Base-by-base conservation (phyloP, 2,113 vertebrate genomes). In the Penelope pileata region DNA sequence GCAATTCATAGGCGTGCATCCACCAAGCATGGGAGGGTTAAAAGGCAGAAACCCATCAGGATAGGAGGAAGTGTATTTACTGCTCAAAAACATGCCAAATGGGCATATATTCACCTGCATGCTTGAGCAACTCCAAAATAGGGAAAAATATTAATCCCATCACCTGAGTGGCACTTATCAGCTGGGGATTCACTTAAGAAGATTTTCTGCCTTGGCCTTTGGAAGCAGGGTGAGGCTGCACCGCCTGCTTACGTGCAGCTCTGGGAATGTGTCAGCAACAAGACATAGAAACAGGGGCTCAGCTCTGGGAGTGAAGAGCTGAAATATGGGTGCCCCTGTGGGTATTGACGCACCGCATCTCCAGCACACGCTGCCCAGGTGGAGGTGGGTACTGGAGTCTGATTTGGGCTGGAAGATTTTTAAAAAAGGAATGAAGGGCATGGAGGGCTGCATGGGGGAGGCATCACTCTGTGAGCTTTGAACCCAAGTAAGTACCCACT, bases 191-290 rank as follows among this genome's bases (percentile, higher is more conserved):
- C 21, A 2, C 67, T 92, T 91, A 93, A 91, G 89, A 81, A 89
- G 85, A 91, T 96, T 97, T 96, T 94, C 81, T 83, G 45, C 60
- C 74, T 87, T 68, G 77, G 54, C 90, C 90, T 92, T 82, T 78
- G 62, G 51, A 42, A 73, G 82, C 63, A 17, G 51, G 51, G 54
- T 91, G 81, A 96, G 53, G 42, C 60, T 78, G 68, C 40, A 42
- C n/a, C 2, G 1, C 75, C 86, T 77, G 67, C 81, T 72, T 70
- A 59, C 53, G 56, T 64, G 62, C 47, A 91, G 72, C 73, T 77
- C 1, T 0, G 11, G 22, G 82, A 38, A 32, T 13, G 64, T 70
- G 58, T 17, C 21, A 1, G 0, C 29, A n/a, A 51, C 79, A 21
- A 68, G 51, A 23, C 90, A 40, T 45, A 19, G 43, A 78, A 79